phyloP scores from a whole-genome alignment of 2,888 invertebrate species.

The Portevinia maculata region DNA sequence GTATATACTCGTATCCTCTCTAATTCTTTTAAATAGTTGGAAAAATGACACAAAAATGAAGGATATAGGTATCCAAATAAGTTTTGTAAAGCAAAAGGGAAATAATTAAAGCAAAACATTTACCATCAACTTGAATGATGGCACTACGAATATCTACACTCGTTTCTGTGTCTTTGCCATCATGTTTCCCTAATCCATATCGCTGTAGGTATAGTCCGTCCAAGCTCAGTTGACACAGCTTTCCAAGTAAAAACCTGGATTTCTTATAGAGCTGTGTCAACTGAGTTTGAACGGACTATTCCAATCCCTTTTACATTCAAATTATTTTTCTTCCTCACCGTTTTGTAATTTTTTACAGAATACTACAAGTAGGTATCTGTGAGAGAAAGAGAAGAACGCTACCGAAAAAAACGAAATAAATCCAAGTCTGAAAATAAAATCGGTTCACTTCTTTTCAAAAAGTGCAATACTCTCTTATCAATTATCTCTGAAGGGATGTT shows the following conservation, averaged over 20 bases:
- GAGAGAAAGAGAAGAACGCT: neutral
- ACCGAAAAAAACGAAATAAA: constrained; percentile 17
- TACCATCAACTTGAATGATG: constrained; percentile 68
- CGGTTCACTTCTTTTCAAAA: constrained; percentile 72
- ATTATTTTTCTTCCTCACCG: constrained; percentile 54
- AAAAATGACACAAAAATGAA: constrained; percentile 35
- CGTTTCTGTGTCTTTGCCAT: neutral
- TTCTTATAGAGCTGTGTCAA: too few species aligned
- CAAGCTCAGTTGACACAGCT: too few species aligned
- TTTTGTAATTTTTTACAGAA: constrained; percentile 20
- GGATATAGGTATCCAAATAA: constrained; percentile 30
- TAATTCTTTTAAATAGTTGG: constrained; percentile 34
- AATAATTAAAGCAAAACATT: constrained; percentile 74
- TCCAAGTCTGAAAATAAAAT: constrained; percentile 63
- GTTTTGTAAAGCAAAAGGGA: constrained; percentile 55
- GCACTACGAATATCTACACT: constrained; percentile 37
- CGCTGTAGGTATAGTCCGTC: too few species aligned
- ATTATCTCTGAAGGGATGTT: constrained; percentile 72
- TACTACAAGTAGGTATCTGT: neutral
- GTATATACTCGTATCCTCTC: constrained; percentile 16
- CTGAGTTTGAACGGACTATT: too few species aligned
- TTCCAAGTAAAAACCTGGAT: too few species aligned
- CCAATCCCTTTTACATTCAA: constrained; percentile 61
- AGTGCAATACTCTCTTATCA: constrained; percentile 74
- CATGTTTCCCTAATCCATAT: neutral